These are phyloP conservation scores for Ispidina lecontei DNA, from an alignment of 2,797 vertebrate species.

Conservation along the genomic window DNA sequence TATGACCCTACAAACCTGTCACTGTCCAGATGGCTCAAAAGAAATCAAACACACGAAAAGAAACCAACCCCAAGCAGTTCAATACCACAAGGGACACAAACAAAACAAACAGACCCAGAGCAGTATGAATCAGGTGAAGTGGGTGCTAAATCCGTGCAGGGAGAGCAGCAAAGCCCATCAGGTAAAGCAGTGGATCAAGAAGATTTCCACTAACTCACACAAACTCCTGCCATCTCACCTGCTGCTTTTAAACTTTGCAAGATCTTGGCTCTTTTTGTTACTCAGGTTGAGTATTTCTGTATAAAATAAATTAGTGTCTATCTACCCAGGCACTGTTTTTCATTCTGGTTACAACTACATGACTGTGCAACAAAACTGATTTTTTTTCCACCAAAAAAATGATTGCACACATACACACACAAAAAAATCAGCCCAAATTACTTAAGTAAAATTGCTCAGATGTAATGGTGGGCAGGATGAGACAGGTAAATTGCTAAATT, in stretches of 20 bases:
- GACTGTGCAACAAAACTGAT: neutral
- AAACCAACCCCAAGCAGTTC: neutral
- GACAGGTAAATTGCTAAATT: neutral
- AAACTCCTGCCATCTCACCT: neutral
- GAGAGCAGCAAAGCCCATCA: neutral
- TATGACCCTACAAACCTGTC: neutral
- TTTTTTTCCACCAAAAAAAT: neutral
- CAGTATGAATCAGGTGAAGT: neutral
- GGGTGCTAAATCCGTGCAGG: neutral
- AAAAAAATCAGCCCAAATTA: neutral
- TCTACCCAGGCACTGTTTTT: neutral
- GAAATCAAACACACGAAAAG: neutral
- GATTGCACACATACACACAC: neutral
- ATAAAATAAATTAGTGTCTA: neutral
- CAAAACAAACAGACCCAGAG: neutral
- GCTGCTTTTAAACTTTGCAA: neutral
- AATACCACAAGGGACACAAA: neutral
- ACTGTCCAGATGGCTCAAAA: constrained; percentile 3
- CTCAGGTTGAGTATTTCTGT: neutral
- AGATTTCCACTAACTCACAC: neutral
- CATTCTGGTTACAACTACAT: neutral
- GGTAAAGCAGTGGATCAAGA: neutral
- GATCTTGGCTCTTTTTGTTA: neutral
- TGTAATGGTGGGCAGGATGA: neutral
- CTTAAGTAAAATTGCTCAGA: neutral